These are phyloP conservation scores for Kryptolebias ocellatus DNA, from an alignment of 2,797 vertebrate species.

Conservation along the genomic window DNA sequence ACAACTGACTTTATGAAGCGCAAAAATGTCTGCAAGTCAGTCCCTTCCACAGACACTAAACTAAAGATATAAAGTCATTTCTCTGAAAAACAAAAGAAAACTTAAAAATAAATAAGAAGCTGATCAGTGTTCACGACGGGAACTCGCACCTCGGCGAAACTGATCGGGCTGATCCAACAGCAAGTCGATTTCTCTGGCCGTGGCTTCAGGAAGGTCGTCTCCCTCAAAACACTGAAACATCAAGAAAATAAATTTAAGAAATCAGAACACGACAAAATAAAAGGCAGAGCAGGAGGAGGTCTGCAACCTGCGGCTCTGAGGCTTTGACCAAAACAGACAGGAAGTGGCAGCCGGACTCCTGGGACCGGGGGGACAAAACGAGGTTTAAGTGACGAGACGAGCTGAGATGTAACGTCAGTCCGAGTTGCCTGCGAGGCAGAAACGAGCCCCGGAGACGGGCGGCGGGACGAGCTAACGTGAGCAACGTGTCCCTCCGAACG, in stretches of 20 bases:
- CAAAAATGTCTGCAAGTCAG: no score
- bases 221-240: slow-evolving; percentile 68
- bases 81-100: no score
- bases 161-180: slow-evolving; percentile 80
- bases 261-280: neutral
- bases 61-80: no score
- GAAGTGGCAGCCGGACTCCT: no score
- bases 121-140: no score
- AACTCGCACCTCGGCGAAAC: slow-evolving; percentile 62
- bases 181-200: slow-evolving; percentile 79
- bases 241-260: neutral
- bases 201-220: slow-evolving; percentile 82
- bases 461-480: slow-evolving; percentile 12
- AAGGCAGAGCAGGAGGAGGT: no score
- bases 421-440: slow-evolving; percentile 17
- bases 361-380: no score
- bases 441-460: slow-evolving; percentile 3
- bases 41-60: no score
- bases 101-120: no score
- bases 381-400: neutral
- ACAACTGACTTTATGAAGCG: no score
- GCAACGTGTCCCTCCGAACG: slow-evolving; percentile 26
- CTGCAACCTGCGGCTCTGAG: no score
- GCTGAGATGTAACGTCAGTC: neutral
- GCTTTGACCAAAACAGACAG: no score